Percentiles rank a stretch among this genome's conserved stretches.
Conservation (phyloP, 1,140 invertebrate genomes). For the Neomicropteryx cornuta region DNA sequence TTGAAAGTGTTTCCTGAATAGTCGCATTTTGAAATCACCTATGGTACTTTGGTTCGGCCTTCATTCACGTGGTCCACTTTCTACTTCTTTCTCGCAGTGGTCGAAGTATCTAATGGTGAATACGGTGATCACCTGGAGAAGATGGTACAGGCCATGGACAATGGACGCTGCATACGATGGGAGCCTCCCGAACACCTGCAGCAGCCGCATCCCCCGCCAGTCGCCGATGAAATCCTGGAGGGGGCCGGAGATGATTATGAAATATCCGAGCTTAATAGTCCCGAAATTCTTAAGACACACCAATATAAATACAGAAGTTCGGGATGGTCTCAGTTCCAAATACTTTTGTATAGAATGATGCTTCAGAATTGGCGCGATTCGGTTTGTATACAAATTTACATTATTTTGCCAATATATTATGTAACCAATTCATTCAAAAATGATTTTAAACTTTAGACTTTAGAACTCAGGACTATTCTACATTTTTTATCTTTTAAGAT, state of each 20-base stretch:
- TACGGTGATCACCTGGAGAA: constrained; percentile 54
- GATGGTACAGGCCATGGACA: constrained; percentile 52
- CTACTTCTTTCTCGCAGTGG: constrained; percentile 58
- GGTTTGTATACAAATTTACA: constrained; percentile 31
- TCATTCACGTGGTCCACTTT: no score
- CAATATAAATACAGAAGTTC: constrained; percentile 43
- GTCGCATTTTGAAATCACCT: no score
- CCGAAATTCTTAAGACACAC: constrained; percentile 18
- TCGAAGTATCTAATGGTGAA: constrained; percentile 65
- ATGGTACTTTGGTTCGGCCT: no score
- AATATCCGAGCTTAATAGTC: constrained; percentile 22
- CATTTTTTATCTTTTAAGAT: no score
- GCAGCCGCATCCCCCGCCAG: constrained; percentile 15
- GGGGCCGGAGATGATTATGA: constrained; percentile 22
- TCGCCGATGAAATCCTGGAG: constrained; percentile 8
- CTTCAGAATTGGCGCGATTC: constrained; percentile 60
- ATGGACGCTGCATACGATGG: constrained; percentile 44
- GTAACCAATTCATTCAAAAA: no score
- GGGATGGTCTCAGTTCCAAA: constrained; percentile 51
- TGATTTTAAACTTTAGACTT: no score
- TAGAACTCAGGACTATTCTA: no score
- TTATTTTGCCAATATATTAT: constrained; percentile 1
- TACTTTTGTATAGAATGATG: constrained; percentile 54
- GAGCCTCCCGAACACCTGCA: constrained; percentile 11
- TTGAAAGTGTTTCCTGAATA: no score